Evolutionary conservation across 2,888 invertebrate species (phyloP), one percentile per base, ranked within the genome.

Genomic region (Taphrorychus bicolor): DNA sequence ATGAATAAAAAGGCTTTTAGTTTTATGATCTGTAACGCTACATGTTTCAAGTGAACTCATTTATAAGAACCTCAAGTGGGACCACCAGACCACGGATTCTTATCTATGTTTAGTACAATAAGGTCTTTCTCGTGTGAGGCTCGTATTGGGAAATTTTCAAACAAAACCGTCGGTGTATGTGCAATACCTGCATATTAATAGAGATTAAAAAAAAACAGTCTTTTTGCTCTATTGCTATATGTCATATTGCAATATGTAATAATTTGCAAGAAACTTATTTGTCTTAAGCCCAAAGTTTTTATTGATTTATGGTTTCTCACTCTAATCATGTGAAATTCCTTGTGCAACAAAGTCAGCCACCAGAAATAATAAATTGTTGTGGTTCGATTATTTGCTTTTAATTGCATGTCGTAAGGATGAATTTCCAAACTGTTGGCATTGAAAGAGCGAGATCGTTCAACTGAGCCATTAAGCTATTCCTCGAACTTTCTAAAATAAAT

Each of bases 21-120:
- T 61, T 61, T 61, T 61, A 61, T 61, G 53, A 61, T 52, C 53
- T 61, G 61, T 22, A 24, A 53, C n/a, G n/a, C n/a, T n/a, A n/a
- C 53, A 22, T 32, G 7, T 11, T 32, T 32, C 9, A 32, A 32
- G 3, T 32, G n/a, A n/a, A n/a, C n/a, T 23, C 59, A 59, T 49
- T 9, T 51, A 7, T 51, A 14, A 54, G 54, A n/a, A 24, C n/a
- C 19, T 51, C 51, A 3, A 32, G 32, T 32, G 32, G 32, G 7
- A 45, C 2, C 14, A 17, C 45, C 45, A 45, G 24, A 58, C 21
- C 23, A 22, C 21, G 14, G 58, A 45, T 58, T 58, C 48, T 58
- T 58, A 58, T 58, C 58, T 23, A 17, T 4, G 32, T 11, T 11
- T 7, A 7, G 11, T 32, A 32, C 32, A 32, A 32, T 32, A 11